Evolutionary conservation across 2,888 invertebrate species (phyloP).

Genomic region (Tenthredo scrophulariae): DNA sequence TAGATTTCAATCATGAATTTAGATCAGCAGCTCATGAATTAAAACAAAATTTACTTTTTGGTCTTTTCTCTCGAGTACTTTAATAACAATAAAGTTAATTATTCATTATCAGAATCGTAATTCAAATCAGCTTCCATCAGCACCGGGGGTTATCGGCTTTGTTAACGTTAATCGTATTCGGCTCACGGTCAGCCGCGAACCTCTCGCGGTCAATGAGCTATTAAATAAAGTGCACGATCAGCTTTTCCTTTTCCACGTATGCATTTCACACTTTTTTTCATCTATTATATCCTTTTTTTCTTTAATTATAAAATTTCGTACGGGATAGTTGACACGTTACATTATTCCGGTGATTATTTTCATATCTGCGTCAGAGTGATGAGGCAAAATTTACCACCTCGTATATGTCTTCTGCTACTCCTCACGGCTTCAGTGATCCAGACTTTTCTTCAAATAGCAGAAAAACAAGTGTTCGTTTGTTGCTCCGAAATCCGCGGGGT

Average conservation of each 20-base stretch:
- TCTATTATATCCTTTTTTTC: not conserved
- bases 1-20: not conserved
- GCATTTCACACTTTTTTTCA: not conserved
- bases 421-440: too few species aligned
- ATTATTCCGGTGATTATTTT: not conserved
- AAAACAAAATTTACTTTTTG: not conserved
- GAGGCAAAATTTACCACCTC: not conserved
- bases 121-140: not conserved
- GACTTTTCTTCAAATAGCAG: not conserved
- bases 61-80: not conserved
- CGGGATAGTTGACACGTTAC: too few species aligned
- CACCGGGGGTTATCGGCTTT: not conserved
- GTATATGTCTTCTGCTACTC: not conserved
- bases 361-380: not conserved
- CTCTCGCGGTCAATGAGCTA: constrained; percentile 9
- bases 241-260: not conserved
- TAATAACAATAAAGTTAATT: constrained; percentile 10
- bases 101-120: not conserved
- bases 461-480: not conserved
- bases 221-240: not conserved
- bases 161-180: constrained; percentile 20
- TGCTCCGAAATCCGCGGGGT: not conserved
- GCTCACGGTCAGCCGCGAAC: not conserved
- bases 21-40: not conserved
- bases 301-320: not conserved